Evolutionary conservation across 2,113 vertebrate genomes (phyloP), one percentile per base, ranked within the genome.

Genomic region (Caretta caretta): DNA sequence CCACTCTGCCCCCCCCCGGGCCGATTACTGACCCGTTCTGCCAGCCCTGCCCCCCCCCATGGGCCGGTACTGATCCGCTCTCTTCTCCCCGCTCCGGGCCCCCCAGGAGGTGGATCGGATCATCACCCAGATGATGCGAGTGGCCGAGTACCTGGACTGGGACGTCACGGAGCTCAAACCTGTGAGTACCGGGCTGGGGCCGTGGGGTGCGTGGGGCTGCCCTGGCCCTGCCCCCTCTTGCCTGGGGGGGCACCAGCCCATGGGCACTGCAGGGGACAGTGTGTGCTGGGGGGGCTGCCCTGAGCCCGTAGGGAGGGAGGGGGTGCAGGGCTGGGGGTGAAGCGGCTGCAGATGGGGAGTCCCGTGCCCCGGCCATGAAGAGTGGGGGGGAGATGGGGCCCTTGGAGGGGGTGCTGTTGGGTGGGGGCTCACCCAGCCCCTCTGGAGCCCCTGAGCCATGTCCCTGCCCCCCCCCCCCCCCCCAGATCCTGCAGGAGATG

Each of bases 401-500:
- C 57, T 59, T 54, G 57, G 27, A 59, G 25, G 59, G 13, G 57
- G 59, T 5, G 13, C 11, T 62, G 59, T 29, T 62, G 62, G 16
- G 31, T 19, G 62, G 62, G 62, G 62, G 8, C 7, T 19, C 17
- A 0, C 14, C 35, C 35, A 69, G 3, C 14, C 62, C 62, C 38
- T 6, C 51, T 12, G 20, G 50, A 3, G 75, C 11, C 49, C 49
- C 27, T 29, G 7, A 35, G 12, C 20, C 31, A 46, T 4, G 5
- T 35, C 51, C 38, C 24, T 11, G 2, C 3, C 24, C 27, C 2
- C 0, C 16, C 24, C 27, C 2, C 0, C 16, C 38, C 22, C 57
- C 85, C 16, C 97, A 99, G 99, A 99, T 99, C 89, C 98, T 99
- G 91, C 99, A 99, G 96, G 99, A 99, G 94, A 99, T 99, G 99